Evolutionary conservation across 2,888 invertebrate genomes (phyloP), one percentile per base, ranked within the genome.

Genomic region (Athalia circularis): DNA sequence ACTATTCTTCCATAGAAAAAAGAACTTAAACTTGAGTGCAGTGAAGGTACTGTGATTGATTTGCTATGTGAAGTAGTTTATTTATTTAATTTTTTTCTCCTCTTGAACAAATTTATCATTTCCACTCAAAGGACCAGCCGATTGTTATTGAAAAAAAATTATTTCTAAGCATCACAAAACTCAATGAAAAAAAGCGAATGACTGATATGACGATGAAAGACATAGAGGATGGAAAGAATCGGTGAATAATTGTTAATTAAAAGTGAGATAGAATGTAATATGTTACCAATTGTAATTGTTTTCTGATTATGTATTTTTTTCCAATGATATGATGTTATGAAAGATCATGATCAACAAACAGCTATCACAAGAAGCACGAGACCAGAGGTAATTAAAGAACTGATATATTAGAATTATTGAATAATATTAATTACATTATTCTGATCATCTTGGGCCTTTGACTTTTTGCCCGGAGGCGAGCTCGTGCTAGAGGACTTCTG

Each of bases 381-480:
- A 81, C 83, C 84, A 84, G 81, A 86, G 83, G 77, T 82, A 79
- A 81, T 82, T 70, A 86, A 84, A 83, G 29, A 86, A 86, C 85
- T 86, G 86, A 87, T 83, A 83, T 84, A 87, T 85, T 86, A 88
- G 87, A 88, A 87, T 87, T 88, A 89, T 85, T 88, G 87, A 88
- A 85, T 86, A 88, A 89, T 89, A 89, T 89, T 89, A 89, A 88
- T 89, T 89, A 89, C 89, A 88, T 88, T 88, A 87, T 88, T 88
- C 85, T 86, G 87, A 87, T 89, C 89, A 84, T 88, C 89, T 88
- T 88, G 87, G 86, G 86, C 88, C 89, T 89, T 89, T 86, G 86
- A 86, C 88, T 88, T 89, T 89, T 89, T 89, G 88, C 87, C 88
- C 86, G 89, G 86, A 87, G 87, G 85, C 86, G 89, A 89, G 85